Percentiles rank a stretch among this genome's conserved stretches.
These are phyloP conservation scores for western clawed frog (Xenopus tropicalis) DNA, from an alignment of 2,113 vertebrate genomes.

Conservation along the genomic window UCB_Xtro_10.0 CM004444.2:87259501-87260000, in stretches of 20 bases:
- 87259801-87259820: constrained; percentile 8
- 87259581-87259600: too few relatives aligned
- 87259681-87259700: too few relatives aligned
- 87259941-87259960: constrained; percentile 34
- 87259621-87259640: too few relatives aligned
- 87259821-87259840: background rate
- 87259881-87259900: constrained; percentile 15
- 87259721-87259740: background rate
- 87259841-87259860: constrained; percentile 13
- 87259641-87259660: too few relatives aligned
- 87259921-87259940: constrained; percentile 6
- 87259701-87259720: too few relatives aligned
- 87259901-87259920: constrained; percentile 19
- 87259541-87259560: too few relatives aligned
- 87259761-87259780: background rate
- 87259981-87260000: constrained; percentile 36
- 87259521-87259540: too few relatives aligned
- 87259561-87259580: too few relatives aligned
- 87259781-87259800: background rate
- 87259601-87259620: too few relatives aligned
- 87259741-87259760: background rate
- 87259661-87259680: too few relatives aligned
- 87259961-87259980: constrained; percentile 42
- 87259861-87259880: constrained; percentile 6
- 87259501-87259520: too few relatives aligned